Evolutionary conservation across 1,140 invertebrate genomes (phyloP), one percentile per base, ranked within the genome.

Genomic region (Prorops nasuta): DNA sequence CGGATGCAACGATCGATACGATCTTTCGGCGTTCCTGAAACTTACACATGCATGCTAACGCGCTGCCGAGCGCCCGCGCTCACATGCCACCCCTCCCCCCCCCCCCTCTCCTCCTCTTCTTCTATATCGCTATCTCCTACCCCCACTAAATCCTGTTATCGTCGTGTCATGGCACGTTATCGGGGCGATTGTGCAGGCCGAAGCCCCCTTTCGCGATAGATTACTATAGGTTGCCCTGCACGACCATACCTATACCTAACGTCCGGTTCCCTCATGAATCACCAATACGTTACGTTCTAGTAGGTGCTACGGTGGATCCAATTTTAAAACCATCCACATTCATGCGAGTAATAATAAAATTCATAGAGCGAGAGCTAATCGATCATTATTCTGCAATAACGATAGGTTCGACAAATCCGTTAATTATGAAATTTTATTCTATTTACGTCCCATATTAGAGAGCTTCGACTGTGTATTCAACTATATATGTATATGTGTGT

Each of bases 141-240:
- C 35, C 31, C 39, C 45, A 44, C 57, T 61, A 61, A 61, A 61
- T 56, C 59, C 58, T 60, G 59, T 61, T 61, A 61, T 61, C 59
- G 55, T 46, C 59, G 46, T 61, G 59, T 59, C 59, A 60, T 49
- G 44, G 54, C 58, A 47, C 58, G 59, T 61, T 61, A 61, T 61
- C 59, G 44, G 49, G 21, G 49, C 59, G 59, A 61, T 61, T 61
- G 57, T 61, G 58, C 59, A 54, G 46, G 39, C 49, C 59, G 44
- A 61, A 56, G 60, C 54, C 52, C 56, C 58, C 57, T 62, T 54
- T 60, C 59, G 58, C 59, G 58, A 62, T 62, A 62, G 57, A 62
- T 62, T 60, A 57, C 59, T 57, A 50, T 57, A 51, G 53, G 24
- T 56, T 52, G 44, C 49, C 32, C 42, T 42, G 39, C 34, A n/a